These are phyloP conservation scores for Lepisosteus osseus DNA, from an alignment of 2,113 vertebrate species.

Conservation along the genomic window DNA sequence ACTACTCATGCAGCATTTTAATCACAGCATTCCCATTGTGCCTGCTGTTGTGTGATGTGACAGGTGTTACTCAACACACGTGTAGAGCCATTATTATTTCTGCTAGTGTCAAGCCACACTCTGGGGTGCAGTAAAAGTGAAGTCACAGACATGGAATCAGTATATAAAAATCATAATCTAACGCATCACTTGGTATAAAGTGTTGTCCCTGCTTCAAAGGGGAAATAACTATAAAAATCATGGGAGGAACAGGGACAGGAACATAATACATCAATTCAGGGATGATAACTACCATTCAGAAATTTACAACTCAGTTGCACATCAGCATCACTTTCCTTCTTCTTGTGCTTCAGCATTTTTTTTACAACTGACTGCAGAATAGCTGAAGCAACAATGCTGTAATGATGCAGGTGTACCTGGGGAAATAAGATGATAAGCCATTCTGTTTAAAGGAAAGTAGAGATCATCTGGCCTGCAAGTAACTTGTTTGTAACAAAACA, in stretches of 20 bases:
- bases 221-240: constrained; percentile 10
- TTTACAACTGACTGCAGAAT: not conserved
- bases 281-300: constrained; percentile 1
- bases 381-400: not conserved
- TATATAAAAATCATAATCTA: constrained; percentile 23
- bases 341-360: not conserved
- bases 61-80: constrained; percentile 18
- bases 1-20: constrained; percentile 14
- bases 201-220: not conserved
- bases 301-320: not conserved
- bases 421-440: too few relatives aligned
- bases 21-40: constrained; percentile 14
- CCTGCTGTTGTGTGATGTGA: constrained; percentile 10
- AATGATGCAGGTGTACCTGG: too few relatives aligned
- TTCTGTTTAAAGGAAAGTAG: too few relatives aligned
- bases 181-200: constrained; percentile 12
- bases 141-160: constrained; percentile 4
- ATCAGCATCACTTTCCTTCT: not conserved
- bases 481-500: too few relatives aligned
- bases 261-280: not conserved
- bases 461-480: too few relatives aligned
- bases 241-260: not conserved
- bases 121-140: constrained; percentile 14
- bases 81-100: constrained; percentile 6
- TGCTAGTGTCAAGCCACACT: constrained; percentile 10